Conservation (phyloP, 1,140 invertebrate genomes). For the Tribolium madens region DNA sequence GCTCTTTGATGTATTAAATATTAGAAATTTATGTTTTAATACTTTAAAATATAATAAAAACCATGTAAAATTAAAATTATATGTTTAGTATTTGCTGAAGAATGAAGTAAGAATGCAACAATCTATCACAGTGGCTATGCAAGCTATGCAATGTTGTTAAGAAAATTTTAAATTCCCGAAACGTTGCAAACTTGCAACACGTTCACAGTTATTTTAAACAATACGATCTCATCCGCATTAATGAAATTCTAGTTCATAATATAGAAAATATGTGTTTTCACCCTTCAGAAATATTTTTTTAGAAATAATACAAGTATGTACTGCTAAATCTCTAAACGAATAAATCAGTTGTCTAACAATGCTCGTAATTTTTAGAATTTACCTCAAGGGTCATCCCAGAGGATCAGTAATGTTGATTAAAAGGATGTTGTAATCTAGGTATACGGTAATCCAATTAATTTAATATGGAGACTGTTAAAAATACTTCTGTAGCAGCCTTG, state of each 20-base stretch:
- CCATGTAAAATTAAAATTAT: not conserved
- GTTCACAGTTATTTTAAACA: not conserved
- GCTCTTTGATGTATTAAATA: no score
- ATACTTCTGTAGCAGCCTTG: slow-evolving; percentile 2
- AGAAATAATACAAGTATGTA: no score
- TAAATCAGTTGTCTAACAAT: not conserved
- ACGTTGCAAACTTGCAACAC: not conserved
- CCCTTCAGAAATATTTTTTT: no score
- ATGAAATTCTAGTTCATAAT: not conserved
- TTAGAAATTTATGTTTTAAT: no score
- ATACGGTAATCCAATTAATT: slow-evolving; percentile 20
- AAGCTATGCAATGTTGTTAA: not conserved
- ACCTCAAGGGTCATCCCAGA: not conserved
- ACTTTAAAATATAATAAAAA: no score
- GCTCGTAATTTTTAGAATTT: not conserved
- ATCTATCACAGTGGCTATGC: not conserved
- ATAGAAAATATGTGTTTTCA: no score
- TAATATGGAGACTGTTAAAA: slow-evolving; percentile 26
- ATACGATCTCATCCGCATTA: not conserved
- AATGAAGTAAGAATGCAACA: not conserved
- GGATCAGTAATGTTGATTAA: slow-evolving; percentile 4
- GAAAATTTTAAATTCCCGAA: slow-evolving; percentile 7
- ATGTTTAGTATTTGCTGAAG: no score
- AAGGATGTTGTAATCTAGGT: not conserved
- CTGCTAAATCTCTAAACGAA: no score